Conservation (phyloP, 2,797 vertebrate genomes). For the Schizothorax lantsangensis region DNA sequence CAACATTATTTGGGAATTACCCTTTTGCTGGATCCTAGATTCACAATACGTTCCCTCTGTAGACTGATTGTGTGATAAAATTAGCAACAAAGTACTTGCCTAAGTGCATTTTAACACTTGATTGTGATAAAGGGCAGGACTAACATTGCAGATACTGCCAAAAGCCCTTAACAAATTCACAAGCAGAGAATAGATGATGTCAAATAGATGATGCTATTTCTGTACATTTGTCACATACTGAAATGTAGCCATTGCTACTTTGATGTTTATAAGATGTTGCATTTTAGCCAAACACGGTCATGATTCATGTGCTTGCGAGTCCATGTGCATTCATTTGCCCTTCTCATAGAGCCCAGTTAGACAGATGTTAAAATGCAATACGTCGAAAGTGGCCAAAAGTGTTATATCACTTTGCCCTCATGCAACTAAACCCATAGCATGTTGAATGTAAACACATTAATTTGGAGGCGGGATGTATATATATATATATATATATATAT, state of each 20-base stretch:
- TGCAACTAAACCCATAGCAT: neutral
- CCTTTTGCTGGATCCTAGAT: neutral
- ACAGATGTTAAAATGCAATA: conserved; percentile 12
- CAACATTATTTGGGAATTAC: neutral
- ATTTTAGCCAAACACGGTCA: conserved; percentile 27
- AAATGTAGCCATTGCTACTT: neutral
- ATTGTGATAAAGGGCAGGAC: conserved; percentile 14
- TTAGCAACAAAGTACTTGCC: neutral
- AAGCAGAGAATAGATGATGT: neutral
- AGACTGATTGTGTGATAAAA: conserved; percentile 5
- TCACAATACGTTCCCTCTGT: neutral
- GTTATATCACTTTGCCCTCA: conserved; percentile 1
- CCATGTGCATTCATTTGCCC: conserved; percentile 20
- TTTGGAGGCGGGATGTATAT: neutral
- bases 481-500: too few relatives aligned
- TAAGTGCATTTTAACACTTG: conserved; percentile 8
- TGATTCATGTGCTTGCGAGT: conserved; percentile 7
- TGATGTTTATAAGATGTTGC: conserved; percentile 28
- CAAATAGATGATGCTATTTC: neutral
- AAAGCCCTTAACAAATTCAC: conserved; percentile 9
- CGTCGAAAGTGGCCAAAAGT: neutral
- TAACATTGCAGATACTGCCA: neutral
- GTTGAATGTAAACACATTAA: neutral
- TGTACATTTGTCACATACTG: neutral
- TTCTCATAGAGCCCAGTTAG: conserved; percentile 12